Conservation (phyloP, 1,140 invertebrate species). For the Hesperophylax magnus region DNA sequence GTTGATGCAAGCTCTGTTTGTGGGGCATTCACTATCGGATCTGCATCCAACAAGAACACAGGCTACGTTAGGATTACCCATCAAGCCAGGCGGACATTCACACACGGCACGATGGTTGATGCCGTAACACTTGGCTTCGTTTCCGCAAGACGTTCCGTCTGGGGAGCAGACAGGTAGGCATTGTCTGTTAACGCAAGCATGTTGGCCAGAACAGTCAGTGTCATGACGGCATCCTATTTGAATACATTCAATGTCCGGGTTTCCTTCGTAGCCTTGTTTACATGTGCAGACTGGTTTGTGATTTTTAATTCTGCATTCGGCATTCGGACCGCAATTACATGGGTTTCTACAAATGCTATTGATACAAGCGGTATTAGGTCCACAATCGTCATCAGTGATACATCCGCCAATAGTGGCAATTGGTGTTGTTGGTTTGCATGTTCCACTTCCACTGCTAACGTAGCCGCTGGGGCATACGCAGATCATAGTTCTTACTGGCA, state of each 20-base stretch:
- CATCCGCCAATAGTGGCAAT: slow-evolving; percentile 79
- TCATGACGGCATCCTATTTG: slow-evolving; percentile 82
- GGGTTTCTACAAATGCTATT: slow-evolving; percentile 85
- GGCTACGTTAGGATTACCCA: slow-evolving; percentile 83
- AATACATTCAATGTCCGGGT: slow-evolving; percentile 82
- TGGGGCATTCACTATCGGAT: slow-evolving; percentile 81
- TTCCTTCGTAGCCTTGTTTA: slow-evolving; percentile 83
- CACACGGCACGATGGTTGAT: slow-evolving; percentile 86
- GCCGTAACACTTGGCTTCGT: slow-evolving; percentile 81
- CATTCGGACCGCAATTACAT: slow-evolving; percentile 85
- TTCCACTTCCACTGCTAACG: slow-evolving; percentile 85
- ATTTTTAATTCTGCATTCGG: slow-evolving; percentile 84
- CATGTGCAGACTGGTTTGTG: slow-evolving; percentile 90
- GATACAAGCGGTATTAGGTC: slow-evolving; percentile 82
- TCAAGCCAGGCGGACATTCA: slow-evolving; percentile 83
- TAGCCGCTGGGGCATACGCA: slow-evolving; percentile 92
- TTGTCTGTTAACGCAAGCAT: slow-evolving; percentile 82
- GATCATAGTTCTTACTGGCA: slow-evolving; percentile 89
- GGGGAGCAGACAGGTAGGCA: slow-evolving; percentile 85
- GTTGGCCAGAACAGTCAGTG: slow-evolving; percentile 81
- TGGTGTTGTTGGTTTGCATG: slow-evolving; percentile 79
- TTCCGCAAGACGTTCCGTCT: slow-evolving; percentile 77
- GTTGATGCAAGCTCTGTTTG: slow-evolving; percentile 84
- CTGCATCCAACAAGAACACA: slow-evolving; percentile 85
- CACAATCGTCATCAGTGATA: slow-evolving; percentile 82